Percentiles rank a stretch among this genome's conserved stretches.
These are phyloP conservation scores for Miichthys miiuy DNA, from an alignment of 2,797 vertebrate genomes.

Conservation along the genomic window DNA sequence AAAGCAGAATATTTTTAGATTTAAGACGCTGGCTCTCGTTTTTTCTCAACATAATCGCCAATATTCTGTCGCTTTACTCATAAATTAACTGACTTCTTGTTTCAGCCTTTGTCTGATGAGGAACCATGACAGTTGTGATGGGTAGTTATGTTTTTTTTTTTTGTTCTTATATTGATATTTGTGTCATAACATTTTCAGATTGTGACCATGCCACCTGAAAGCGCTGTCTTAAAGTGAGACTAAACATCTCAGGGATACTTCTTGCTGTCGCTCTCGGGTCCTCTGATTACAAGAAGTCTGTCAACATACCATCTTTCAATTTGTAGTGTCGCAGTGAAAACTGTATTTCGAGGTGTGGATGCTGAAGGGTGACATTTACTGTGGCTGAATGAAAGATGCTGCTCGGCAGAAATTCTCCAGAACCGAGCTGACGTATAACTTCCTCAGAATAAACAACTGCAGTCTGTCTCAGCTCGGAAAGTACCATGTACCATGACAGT, in stretches of 20 bases:
- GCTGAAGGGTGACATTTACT: neutral
- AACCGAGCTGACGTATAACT: neutral
- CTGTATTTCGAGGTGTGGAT: no score
- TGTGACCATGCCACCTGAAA: neutral
- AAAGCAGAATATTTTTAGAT: neutral
- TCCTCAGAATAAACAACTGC: neutral
- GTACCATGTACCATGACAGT: neutral
- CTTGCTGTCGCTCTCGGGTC: no score
- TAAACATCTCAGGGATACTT: no score
- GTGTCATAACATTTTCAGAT: no score
- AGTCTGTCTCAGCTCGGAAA: neutral
- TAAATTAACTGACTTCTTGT: neutral
- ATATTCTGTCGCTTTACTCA: neutral
- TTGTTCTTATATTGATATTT: no score
- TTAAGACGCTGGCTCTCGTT: neutral
- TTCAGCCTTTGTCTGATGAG: neutral
- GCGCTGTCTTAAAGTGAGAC: neutral
- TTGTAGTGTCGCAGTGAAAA: neutral
- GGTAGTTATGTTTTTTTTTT: neutral
- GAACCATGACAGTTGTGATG: neutral
- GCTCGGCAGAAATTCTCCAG: neutral
- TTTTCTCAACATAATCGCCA: no score
- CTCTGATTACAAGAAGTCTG: no score
- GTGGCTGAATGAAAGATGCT: neutral
- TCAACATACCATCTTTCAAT: neutral